Base-by-base conservation (phyloP, 2,797 vertebrate species). In the Jordanella pulchra region DNA sequence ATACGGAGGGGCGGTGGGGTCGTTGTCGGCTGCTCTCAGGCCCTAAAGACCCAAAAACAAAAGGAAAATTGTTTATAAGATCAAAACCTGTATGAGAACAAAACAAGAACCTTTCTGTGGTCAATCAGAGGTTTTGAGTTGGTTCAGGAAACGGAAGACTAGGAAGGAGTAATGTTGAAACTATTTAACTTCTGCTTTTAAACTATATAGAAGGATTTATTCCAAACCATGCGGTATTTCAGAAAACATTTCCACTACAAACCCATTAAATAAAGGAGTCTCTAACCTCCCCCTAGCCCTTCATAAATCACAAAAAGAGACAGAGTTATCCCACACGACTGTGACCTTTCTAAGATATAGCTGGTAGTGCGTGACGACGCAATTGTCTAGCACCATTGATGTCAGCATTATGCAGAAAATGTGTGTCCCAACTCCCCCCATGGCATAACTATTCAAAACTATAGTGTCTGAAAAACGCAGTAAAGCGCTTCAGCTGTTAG, bases 1-100 rank as follows among this genome's bases (percentile, higher is more conserved):
- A 0, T 99, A 99, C 0, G 98, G 98, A 0, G 97, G 98, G 1
- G 97, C 98, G 0, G 98, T 99, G 75, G 98, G 98, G 93, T 99
- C 98, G 0, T 98, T 98, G 92, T 99, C 98, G 0, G 98, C 97
- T 0, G 98, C 98, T 18, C 97, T 94, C 45, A 99, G 93, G 50
- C 97, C 97, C 98, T 98, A 93, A 32, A 76, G 45, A 58, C 60
- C n/a, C n/a, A 66, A 21, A 53, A 42, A 64, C 13, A 44, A 11
- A 65, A 5, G 47, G 21, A 53, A 28, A 1, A 32, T 9, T 39
- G 6, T 42, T 45, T 28, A 11, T 11, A n/a, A 47, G 47, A 11
- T n/a, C 47, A 67, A 39, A 13, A 51, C 3, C 30, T n/a, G 28
- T 30, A 3, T 35, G 7, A 17, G n/a, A 25, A 28, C 30, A 17